Evolutionary conservation across 2,797 vertebrate species (phyloP), one percentile per base, ranked within the genome.

Genomic region (Petrocephalus schoutedeni): DNA sequence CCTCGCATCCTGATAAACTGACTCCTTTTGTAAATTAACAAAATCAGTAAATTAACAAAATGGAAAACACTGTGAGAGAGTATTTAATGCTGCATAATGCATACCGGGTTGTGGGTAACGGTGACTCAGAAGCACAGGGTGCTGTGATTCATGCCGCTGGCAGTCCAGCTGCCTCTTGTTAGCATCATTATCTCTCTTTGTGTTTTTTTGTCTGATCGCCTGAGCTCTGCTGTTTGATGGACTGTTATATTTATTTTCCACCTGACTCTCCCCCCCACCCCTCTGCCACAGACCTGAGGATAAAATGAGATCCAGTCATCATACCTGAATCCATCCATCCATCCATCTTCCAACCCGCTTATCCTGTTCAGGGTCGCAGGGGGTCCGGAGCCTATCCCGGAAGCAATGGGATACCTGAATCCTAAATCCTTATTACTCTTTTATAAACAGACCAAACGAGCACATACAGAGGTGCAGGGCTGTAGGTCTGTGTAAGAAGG

Each of bases 1-100:
- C 9, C 89, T 86, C 36, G 93, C 92, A 93, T 93, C 94, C 89
- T 92, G 88, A 45, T 86, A 80, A 89, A 89, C 89, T 87, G 91
- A 92, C 94, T 93, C 91, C 89, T 90, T 45, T 23, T 58, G 82
- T 88, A 88, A 89, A 67, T 88, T 92, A 88, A n/a, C 36, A 36
- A 45, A 87, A 36, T 49, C 19, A 23, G 67, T 32, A 41, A n/a
- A 88, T 58, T 67, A 14, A 51, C 82, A 83, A 54, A 12, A 54
- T 45, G 49, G 14, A 89, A 89, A 67, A 71, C 85, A 59, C 49
- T 28, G 32, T 41, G 14, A 23, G 71, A 53, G 36, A 85, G 58
- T 64, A 59, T 87, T 77, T 86, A 21, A 59, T 64, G 10, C 14
- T 74, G 12, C 12, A 82, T 54, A 87, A 87, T 19, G 3, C 41